Evolutionary conservation across 2,888 invertebrate species (phyloP), one percentile per base, ranked within the genome.

Genomic region (Branchipolynoe longqiensis): DNA sequence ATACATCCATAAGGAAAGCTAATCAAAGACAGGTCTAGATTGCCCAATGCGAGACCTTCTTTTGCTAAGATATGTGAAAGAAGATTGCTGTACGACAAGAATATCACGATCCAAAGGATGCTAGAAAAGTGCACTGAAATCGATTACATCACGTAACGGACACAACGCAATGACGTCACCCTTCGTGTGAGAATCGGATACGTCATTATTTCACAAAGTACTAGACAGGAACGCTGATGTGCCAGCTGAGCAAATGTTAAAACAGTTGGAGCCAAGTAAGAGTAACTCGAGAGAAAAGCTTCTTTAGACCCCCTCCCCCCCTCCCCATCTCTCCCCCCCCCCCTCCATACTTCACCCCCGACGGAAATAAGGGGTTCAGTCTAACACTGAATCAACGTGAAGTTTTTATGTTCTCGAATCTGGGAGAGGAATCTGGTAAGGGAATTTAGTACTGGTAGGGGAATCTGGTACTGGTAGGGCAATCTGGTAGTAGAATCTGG

Each of bases 201-300:
- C 69, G 69, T 69, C 69, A 69, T 69, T 69, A 69, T 69, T 69
- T 38, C 33, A 33, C 69, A 69, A 33, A 69, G 69, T 36, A 38
- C 18, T n/a, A n/a, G 58, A 58, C 14, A 69, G 69, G 38, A 69
- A 69, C 69, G 62, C 31, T 48, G 8, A 18, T 12, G 48, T 12
- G 18, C 48, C 48, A 18, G 48, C 48, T 48, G 48, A 48, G 48
- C 48, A 48, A 8, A 48, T 18, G 48, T 18, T 48, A 48, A 48
- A 48, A 48, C 48, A 48, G 48, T 12, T 48, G 48, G 48, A 8
- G 8, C 18, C 8, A 48, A 48, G 18, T 18, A 8, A 48, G 8
- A 18, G 18, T 12, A 48, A 8, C 48, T 48, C 48, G 8, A 12
- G 8, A 18, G 18, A 48, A 48, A 8, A 8, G 18, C 48, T 48